Percentiles rank a stretch among this genome's conserved stretches.
Conservation (phyloP, 1,140 invertebrate genomes). For the Octopus sinensis region DNA sequence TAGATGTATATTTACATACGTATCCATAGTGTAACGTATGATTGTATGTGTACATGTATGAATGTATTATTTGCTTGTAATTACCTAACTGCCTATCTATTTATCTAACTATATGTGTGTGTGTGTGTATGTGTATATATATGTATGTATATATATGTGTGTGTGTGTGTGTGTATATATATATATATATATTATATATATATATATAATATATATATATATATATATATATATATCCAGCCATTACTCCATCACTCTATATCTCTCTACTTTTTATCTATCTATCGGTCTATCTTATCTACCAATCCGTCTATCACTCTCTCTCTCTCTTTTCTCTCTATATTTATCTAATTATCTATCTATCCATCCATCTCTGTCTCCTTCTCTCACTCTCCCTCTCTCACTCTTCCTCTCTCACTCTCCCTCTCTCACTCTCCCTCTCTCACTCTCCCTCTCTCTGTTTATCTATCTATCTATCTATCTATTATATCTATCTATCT, state of each 20-base stretch:
- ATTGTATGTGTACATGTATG: neutral
- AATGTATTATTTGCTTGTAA: neutral
- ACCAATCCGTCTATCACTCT: neutral
- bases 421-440: neutral
- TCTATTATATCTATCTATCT: too few species aligned
- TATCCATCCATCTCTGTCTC: neutral
- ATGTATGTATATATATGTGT: neutral
- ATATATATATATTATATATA: conserved; percentile 5
- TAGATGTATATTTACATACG: neutral
- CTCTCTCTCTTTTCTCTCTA: neutral
- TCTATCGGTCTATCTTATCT: neutral
- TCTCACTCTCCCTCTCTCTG: neutral
- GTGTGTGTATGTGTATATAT: neutral
- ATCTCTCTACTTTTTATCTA: neutral
- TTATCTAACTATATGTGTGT: neutral
- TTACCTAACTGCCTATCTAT: neutral
- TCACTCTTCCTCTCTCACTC: neutral
- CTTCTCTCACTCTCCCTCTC: neutral
- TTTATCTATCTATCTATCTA: neutral
- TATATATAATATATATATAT: conserved; percentile 1
- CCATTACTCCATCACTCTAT: neutral
- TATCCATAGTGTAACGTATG: neutral
- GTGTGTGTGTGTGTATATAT: neutral
- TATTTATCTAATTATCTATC: neutral
- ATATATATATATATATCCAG: neutral